Conservation (phyloP, 1,140 invertebrate genomes). For the Pteromalus puparum region DNA sequence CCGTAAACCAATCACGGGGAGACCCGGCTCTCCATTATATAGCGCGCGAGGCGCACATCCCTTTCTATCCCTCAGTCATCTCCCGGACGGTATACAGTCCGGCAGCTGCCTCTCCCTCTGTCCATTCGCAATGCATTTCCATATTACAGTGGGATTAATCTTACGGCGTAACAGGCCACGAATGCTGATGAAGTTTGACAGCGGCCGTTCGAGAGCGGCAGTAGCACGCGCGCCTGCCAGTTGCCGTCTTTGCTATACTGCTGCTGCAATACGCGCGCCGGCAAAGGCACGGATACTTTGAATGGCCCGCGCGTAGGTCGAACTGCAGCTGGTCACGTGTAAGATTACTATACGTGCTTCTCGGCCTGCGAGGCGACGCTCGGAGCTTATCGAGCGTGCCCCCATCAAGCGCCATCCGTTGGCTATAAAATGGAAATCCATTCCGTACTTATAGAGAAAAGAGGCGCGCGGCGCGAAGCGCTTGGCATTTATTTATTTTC, state of each 20-base stretch:
- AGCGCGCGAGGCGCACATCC: background rate
- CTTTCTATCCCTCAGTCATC: conserved; percentile 4
- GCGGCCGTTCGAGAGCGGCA: conserved; percentile 49
- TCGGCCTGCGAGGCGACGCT: background rate
- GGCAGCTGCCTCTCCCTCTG: conserved; percentile 39
- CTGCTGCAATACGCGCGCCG: background rate
- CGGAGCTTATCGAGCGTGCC: background rate
- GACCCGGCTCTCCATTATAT: background rate
- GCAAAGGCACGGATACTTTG: background rate
- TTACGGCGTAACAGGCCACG: conserved; percentile 54
- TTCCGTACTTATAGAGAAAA: background rate
- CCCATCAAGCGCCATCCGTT: background rate
- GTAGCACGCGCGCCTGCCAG: background rate
- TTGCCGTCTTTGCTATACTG: background rate
- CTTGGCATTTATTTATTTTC: background rate
- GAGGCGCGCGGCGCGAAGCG: too few relatives aligned
- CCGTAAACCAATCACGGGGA: conserved; percentile 25
- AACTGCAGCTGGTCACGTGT: conserved; percentile 13
- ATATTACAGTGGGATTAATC: conserved; percentile 72
- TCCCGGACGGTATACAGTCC: conserved; percentile 35
- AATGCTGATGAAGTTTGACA: conserved; percentile 66
- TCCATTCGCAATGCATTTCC: conserved; percentile 66
- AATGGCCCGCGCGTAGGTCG: conserved; percentile 10
- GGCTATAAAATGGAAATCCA: conserved; percentile 6
- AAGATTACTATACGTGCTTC: conserved; percentile 31